Evolutionary conservation across 1,140 invertebrate species (phyloP).

Genomic region (Zophobas atratus): DNA sequence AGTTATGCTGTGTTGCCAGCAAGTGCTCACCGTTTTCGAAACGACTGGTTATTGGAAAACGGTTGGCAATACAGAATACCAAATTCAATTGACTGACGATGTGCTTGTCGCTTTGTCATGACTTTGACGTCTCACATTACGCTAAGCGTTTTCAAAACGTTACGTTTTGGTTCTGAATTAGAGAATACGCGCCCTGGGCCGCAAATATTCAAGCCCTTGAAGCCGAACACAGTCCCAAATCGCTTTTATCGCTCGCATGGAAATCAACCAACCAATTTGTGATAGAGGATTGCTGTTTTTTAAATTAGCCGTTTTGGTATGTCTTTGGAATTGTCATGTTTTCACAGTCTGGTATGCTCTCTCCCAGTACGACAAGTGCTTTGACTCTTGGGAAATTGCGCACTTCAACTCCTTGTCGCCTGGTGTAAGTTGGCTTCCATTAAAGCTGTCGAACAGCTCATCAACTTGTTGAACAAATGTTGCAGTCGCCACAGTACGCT

Average conservation of each 20-base stretch:
- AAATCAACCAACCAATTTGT: conserved; percentile 34
- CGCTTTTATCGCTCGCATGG: conserved; percentile 42
- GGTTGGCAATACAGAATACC: no score
- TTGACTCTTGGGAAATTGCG: conserved; percentile 34
- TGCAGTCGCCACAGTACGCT: conserved; percentile 51
- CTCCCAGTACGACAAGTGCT: conserved; percentile 47
- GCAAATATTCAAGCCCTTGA: no score
- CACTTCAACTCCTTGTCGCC: conserved; percentile 49
- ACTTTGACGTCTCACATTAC: no score
- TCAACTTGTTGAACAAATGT: conserved; percentile 52
- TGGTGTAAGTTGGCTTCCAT: conserved; percentile 45
- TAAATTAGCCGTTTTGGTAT: conserved; percentile 37
- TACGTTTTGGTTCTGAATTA: no score
- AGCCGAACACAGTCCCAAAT: conserved; percentile 39
- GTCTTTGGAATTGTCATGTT: conserved; percentile 42
- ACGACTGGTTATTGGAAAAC: no score
- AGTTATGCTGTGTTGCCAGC: no score
- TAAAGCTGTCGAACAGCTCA: conserved; percentile 55
- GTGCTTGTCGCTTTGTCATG: no score
- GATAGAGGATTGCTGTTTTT: conserved; percentile 26
- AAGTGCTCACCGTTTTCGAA: no score
- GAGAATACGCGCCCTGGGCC: no score
- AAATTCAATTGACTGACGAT: no score
- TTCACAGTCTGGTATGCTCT: conserved; percentile 48
- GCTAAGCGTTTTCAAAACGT: no score